Evolutionary conservation across 2,797 vertebrate genomes (phyloP).

Genomic region (Ptychobarbus kaznakovi): DNA sequence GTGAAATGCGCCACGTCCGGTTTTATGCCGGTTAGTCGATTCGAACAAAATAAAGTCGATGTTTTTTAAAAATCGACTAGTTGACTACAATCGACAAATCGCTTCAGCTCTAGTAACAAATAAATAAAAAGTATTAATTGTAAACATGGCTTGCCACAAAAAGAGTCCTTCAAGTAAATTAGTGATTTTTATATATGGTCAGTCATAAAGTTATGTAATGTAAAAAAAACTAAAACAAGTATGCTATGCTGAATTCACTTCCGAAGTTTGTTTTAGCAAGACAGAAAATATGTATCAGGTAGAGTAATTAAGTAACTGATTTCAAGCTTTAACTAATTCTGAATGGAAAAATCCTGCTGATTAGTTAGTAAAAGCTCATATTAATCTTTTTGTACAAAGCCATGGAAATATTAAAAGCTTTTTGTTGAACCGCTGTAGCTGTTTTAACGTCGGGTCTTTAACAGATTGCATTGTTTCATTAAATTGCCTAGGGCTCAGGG

Average conservation of each 20-base stretch:
- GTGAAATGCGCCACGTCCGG: too few relatives aligned
- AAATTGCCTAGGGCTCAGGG: constrained; percentile 38
- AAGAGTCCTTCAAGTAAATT: neutral
- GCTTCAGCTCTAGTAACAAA: too few relatives aligned
- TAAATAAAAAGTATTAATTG: neutral
- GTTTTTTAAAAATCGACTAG: too few relatives aligned
- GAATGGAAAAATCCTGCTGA: neutral
- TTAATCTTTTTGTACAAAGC: neutral
- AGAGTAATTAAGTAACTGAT: neutral
- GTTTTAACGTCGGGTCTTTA: constrained; percentile 32
- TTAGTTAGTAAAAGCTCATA: neutral
- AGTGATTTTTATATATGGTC: neutral
- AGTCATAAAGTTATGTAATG: neutral
- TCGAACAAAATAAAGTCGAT: too few relatives aligned
- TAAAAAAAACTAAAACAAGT: neutral
- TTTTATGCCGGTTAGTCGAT: too few relatives aligned
- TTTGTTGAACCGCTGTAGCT: neutral
- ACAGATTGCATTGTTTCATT: constrained; percentile 58
- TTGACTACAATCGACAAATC: too few relatives aligned
- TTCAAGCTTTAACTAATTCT: neutral
- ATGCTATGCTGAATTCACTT: neutral
- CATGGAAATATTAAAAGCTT: neutral
- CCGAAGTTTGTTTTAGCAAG: neutral
- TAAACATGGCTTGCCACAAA: neutral
- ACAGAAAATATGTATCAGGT: neutral